Conservation (phyloP, 2,113 vertebrate genomes). For the Sorex araneus region DNA sequence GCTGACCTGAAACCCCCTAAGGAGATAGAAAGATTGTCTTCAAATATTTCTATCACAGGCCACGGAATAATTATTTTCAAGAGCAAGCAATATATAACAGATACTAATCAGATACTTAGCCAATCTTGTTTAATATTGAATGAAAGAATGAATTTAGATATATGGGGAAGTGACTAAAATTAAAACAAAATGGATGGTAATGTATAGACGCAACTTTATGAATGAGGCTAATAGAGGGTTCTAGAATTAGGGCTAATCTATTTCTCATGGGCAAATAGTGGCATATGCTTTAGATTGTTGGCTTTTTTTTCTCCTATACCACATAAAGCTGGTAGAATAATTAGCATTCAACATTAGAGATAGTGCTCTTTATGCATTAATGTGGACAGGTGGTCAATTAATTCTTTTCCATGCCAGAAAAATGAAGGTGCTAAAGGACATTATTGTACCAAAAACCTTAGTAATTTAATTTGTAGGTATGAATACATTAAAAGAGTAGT, state of each 20-base stretch:
- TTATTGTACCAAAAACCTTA: slow-evolving; percentile 86
- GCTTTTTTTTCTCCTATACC: neutral
- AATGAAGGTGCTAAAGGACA: slow-evolving; percentile 85
- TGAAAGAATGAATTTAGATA: slow-evolving; percentile 18
- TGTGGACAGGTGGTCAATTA: slow-evolving; percentile 88
- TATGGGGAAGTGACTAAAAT: neutral
- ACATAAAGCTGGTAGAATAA: slow-evolving; percentile 79
- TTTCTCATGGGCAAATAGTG: slow-evolving; percentile 52
- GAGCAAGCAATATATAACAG: slow-evolving; percentile 25
- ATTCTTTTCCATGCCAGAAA: slow-evolving; percentile 86
- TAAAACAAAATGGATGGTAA: neutral
- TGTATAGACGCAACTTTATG: neutral
- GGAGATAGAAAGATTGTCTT: neutral
- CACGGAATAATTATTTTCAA: slow-evolving; percentile 57
- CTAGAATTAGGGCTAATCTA: slow-evolving; percentile 3
- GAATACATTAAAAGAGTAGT: slow-evolving; percentile 87
- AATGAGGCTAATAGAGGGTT: neutral
- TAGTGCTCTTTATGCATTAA: slow-evolving; percentile 63
- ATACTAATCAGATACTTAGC: slow-evolving; percentile 6
- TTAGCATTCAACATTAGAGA: slow-evolving; percentile 60
- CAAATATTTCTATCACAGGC: slow-evolving; percentile 17
- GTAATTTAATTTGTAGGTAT: slow-evolving; percentile 87
- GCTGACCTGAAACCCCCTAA: neutral
- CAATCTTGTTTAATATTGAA: neutral
- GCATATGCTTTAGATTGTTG: neutral